Percentiles rank a stretch among this genome's conserved stretches.
Evolutionary conservation across 2,888 invertebrate genomes (phyloP).

Genomic region (Frankliniella intonsa): DNA sequence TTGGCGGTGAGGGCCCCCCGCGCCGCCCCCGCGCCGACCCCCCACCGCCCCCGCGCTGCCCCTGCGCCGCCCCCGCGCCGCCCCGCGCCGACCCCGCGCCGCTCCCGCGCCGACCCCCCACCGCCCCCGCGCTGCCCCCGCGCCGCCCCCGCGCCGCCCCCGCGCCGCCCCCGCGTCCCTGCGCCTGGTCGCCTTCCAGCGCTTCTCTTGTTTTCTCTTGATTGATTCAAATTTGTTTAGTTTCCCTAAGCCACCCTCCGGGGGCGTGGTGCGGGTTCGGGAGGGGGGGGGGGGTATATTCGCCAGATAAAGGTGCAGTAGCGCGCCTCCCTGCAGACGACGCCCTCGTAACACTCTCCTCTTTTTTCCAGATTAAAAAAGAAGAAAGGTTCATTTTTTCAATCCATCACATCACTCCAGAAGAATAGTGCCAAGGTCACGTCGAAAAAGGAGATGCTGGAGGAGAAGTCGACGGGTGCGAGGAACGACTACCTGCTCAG

Average conservation of each 20-base stretch:
- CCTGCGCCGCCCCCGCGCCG: too few relatives aligned
- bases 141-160: too few relatives aligned
- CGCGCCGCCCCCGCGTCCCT: background rate
- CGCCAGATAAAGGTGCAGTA: too few relatives aligned
- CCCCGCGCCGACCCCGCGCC: too few relatives aligned
- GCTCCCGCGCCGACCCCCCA: too few relatives aligned
- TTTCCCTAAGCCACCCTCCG: background rate
- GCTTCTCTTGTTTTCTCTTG: background rate
- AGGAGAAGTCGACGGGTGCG: slow-evolving; percentile 90
- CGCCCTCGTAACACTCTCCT: background rate
- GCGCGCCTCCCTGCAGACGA: too few relatives aligned
- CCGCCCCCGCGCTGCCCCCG: too few relatives aligned
- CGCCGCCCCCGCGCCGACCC: too few relatives aligned
- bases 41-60: too few relatives aligned
- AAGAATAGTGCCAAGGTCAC: slow-evolving; percentile 95
- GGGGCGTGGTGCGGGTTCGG: background rate
- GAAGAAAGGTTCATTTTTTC: slow-evolving; percentile 94
- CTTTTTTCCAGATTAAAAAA: slow-evolving; percentile 70
- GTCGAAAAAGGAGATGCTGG: slow-evolving; percentile 81
- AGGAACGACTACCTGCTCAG: slow-evolving; percentile 91
- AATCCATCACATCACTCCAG: slow-evolving; percentile 91
- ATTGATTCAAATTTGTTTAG: background rate
- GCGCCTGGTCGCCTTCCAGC: background rate
- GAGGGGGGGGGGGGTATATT: too few relatives aligned
- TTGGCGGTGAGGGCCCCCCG: too few relatives aligned